These are phyloP conservation scores for Neoniphon sammara DNA, from an alignment of 2,797 vertebrate genomes.

Conservation along the genomic window DNA sequence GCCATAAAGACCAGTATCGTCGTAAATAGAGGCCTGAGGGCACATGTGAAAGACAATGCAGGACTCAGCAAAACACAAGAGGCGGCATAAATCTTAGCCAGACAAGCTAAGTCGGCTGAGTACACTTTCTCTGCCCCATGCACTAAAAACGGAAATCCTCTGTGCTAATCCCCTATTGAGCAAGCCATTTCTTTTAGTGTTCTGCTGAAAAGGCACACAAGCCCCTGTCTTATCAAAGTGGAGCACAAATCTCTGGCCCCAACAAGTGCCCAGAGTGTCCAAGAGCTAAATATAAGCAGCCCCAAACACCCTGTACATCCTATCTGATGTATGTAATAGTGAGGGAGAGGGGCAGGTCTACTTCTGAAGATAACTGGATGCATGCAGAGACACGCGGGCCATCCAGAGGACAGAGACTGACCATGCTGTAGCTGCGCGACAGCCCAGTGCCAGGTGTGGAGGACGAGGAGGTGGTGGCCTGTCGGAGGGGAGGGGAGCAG, in stretches of 20 bases:
- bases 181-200: slow-evolving; percentile 17
- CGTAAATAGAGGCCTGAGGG: slow-evolving; percentile 87
- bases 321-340: slow-evolving; percentile 45
- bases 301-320: slow-evolving; percentile 42
- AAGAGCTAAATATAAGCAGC: slow-evolving; percentile 66
- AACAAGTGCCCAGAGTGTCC: slow-evolving; percentile 37
- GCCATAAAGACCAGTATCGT: slow-evolving; percentile 83
- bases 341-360: slow-evolving; percentile 30
- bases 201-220: slow-evolving; percentile 44
- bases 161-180: slow-evolving; percentile 23
- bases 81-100: slow-evolving; percentile 38
- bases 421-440: slow-evolving; percentile 90
- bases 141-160: slow-evolving; percentile 36
- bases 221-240: slow-evolving; percentile 41
- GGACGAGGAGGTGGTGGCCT: slow-evolving; percentile 84
- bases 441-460: slow-evolving; percentile 81
- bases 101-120: slow-evolving; percentile 13
- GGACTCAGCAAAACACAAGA: slow-evolving; percentile 64
- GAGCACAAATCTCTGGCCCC: slow-evolving; percentile 38
- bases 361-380: slow-evolving; percentile 45
- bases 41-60: slow-evolving; percentile 70
- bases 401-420: slow-evolving; percentile 80
- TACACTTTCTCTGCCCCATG: slow-evolving; percentile 27
- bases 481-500: slow-evolving; percentile 64
- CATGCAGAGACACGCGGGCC: slow-evolving; percentile 45